Conservation (phyloP, 1,140 invertebrate species). For the Trachelipus rathkii region DNA sequence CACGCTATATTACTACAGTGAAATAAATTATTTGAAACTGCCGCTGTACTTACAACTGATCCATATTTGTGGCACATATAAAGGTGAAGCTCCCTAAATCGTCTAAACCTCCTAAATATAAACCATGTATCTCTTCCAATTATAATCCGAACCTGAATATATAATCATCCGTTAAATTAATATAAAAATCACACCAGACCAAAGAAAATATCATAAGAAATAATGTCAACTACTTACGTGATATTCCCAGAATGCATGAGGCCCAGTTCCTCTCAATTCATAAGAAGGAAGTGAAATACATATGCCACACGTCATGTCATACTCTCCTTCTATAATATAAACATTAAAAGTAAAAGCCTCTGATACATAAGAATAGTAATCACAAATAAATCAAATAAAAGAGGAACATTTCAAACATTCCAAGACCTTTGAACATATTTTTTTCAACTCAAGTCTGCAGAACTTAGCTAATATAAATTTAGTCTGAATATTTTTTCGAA, state of each 20-base stretch:
- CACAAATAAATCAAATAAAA: no score
- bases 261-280: neutral
- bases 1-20: no score
- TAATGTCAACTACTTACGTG: neutral
- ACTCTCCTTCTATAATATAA: neutral
- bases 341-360: no score
- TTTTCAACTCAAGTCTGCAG: no score
- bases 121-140: neutral
- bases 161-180: no score
- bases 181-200: neutral
- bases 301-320: neutral
- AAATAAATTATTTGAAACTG: no score
- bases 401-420: no score
- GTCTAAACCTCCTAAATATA: neutral
- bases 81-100: neutral
- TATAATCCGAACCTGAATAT: neutral
- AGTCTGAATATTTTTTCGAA: no score
- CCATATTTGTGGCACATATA: conserved; percentile 4
- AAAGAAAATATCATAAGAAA: neutral
- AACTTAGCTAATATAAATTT: no score
- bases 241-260: neutral
- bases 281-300: neutral
- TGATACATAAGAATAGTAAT: no score
- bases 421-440: no score
- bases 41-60: neutral